Conservation (phyloP, 2,888 invertebrate species). For the Caradrina clavipalpis region DNA sequence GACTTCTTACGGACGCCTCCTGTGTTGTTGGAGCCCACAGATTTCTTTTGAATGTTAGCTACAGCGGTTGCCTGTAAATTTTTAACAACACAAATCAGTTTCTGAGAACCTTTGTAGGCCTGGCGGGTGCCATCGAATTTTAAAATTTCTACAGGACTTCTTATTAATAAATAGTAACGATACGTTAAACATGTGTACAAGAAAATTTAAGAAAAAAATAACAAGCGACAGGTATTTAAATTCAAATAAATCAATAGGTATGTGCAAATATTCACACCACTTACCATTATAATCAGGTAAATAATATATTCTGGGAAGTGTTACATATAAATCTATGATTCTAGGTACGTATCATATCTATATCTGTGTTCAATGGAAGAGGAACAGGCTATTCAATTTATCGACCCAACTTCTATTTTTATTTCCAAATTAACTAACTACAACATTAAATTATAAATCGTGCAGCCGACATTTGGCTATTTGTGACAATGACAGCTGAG, state of each 20-base stretch:
- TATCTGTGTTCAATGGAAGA: conserved; percentile 11
- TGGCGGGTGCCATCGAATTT: neutral
- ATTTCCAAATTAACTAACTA: conserved; percentile 44
- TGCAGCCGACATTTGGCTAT: neutral
- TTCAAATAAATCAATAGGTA: conserved; percentile 22
- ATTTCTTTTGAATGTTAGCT: conserved; percentile 79
- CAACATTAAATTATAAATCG: conserved; percentile 37
- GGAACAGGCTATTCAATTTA: conserved; percentile 29
- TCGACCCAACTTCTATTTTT: conserved; percentile 55
- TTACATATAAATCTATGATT: conserved; percentile 20
- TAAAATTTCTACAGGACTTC: neutral
- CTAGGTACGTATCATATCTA: conserved; percentile 38
- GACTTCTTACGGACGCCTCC: conserved; percentile 92
- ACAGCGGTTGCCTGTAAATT: conserved; percentile 82
- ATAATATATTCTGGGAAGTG: conserved; percentile 11
- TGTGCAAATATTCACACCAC: conserved; percentile 32
- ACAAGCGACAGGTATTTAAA: conserved; percentile 28
- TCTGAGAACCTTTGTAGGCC: neutral
- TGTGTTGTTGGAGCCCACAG: conserved; percentile 72
- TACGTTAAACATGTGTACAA: neutral
- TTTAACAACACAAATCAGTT: neutral
- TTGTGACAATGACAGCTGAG: conserved; percentile 5
- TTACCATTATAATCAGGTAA: conserved; percentile 51
- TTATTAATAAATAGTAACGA: neutral
- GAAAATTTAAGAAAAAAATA: conserved; percentile 8